Evolutionary conservation across 2,113 vertebrate species (phyloP).

Genomic region (Equus quagga): DNA sequence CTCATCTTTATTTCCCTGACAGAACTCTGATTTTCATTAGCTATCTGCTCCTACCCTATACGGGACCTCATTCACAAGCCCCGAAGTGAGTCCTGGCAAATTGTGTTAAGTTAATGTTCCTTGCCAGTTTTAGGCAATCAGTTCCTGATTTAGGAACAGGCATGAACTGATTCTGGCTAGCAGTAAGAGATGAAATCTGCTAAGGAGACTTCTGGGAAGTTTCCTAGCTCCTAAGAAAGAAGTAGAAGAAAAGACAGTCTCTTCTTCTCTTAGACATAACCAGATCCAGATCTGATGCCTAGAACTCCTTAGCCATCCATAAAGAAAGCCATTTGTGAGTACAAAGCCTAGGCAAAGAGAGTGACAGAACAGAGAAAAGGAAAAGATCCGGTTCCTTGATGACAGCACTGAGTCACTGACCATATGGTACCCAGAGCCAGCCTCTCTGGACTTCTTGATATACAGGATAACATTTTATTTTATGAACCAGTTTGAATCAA

Average conservation of each 20-base stretch:
- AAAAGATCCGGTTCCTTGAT: not conserved
- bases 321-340: not conserved
- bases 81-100: not conserved
- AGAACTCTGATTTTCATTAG: not conserved
- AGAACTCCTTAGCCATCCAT: not conserved
- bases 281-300: not conserved
- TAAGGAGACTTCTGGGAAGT: not conserved
- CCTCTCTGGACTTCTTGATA: not conserved
- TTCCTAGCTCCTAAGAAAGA: not conserved
- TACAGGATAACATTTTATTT: not conserved
- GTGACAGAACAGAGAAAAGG: not conserved
- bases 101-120: not conserved
- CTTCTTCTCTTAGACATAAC: constrained; percentile 8
- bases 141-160: not conserved
- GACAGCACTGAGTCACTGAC: not conserved
- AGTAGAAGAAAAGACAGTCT: not conserved
- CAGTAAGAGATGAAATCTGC: not conserved
- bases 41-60: not conserved
- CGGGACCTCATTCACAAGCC: not conserved
- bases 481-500: not conserved
- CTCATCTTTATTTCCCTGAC: not conserved
- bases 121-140: not conserved
- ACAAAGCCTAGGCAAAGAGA: not conserved
- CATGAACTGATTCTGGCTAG: not conserved
- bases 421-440: not conserved